A percentile compares a stretch with the other conserved stretches of the same genome.
phyloP scores from a whole-genome alignment of 2,888 invertebrate genomes.

The Endomychus coccineus region DNA sequence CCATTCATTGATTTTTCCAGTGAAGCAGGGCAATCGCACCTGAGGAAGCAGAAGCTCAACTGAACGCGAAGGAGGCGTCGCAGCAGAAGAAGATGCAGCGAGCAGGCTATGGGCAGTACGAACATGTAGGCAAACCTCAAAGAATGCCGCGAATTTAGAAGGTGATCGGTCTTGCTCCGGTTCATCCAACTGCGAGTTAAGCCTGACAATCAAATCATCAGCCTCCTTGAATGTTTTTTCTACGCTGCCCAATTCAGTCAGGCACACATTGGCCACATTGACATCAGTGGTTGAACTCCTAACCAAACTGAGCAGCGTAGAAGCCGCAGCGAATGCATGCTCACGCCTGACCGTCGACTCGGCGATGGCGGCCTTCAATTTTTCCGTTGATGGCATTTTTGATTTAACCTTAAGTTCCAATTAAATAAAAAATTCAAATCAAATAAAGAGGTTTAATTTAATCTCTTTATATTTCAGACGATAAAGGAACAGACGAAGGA shows the following conservation, averaged over 20 bases:
- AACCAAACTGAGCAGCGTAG: background rate
- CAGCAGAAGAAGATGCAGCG: slow-evolving; percentile 1
- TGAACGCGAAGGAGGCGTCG: background rate
- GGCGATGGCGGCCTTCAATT: slow-evolving; percentile 1
- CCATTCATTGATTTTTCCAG: slow-evolving; percentile 2
- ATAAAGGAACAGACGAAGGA: too few relatives aligned
- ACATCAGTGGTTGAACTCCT: slow-evolving; percentile 1
- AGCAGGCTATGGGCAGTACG: slow-evolving; percentile 4
- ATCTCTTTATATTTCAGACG: too few relatives aligned
- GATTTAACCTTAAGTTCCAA: too few relatives aligned
- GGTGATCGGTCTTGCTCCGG: background rate
- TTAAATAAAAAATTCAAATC: too few relatives aligned
- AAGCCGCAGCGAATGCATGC: slow-evolving; percentile 1
- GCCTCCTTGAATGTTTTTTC: background rate
- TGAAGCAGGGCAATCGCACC: slow-evolving; percentile 1
- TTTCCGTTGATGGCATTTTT: slow-evolving; percentile 3
- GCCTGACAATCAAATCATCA: too few relatives aligned
- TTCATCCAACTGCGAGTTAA: too few relatives aligned
- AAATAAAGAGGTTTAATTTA: too few relatives aligned
- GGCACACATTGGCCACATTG: slow-evolving; percentile 1
- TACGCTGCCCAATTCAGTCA: background rate
- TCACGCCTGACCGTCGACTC: background rate
- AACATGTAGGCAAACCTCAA: slow-evolving; percentile 4
- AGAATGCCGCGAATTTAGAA: slow-evolving; percentile 3
- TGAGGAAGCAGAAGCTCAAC: slow-evolving; percentile 3